These are phyloP conservation scores for Centropyge bicolor DNA, from an alignment of 2,797 vertebrate genomes.

Conservation along the genomic window DNA sequence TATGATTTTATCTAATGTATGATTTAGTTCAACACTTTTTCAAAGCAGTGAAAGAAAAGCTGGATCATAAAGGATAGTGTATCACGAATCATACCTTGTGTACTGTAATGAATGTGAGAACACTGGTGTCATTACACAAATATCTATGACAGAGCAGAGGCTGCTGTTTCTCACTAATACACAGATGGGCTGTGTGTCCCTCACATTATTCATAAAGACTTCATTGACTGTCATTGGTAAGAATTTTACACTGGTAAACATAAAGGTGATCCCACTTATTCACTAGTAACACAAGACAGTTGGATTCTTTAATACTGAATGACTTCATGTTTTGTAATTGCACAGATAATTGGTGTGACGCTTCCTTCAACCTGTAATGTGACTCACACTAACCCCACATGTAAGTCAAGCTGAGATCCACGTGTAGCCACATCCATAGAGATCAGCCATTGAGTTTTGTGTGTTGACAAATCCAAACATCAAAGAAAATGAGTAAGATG, in stretches of 20 bases:
- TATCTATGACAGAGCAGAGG: not conserved
- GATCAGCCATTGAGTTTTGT: not conserved
- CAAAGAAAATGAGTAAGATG: not conserved
- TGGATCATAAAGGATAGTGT: not conserved
- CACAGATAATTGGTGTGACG: slow-evolving; percentile 8
- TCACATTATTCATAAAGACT: not conserved
- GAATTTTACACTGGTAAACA: not conserved
- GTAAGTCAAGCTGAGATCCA: slow-evolving; percentile 15
- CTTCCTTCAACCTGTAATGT: slow-evolving; percentile 32
- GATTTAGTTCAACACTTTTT: slow-evolving; percentile 26
- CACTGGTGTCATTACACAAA: not conserved
- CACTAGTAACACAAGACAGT: slow-evolving; percentile 17
- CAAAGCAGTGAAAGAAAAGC: slow-evolving; percentile 14
- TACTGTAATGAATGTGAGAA: not conserved
- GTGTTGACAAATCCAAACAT: slow-evolving; percentile 16
- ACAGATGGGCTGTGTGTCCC: not conserved
- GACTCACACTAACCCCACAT: slow-evolving; percentile 13
- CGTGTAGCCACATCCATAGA: slow-evolving; percentile 19
- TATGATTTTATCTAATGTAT: slow-evolving; percentile 28
- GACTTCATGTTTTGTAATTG: slow-evolving; percentile 55
- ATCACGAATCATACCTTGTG: not conserved
- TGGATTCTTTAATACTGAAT: slow-evolving; percentile 31
- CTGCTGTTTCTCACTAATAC: slow-evolving; percentile 7
- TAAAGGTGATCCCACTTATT: slow-evolving; percentile 14
- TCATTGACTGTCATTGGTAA: not conserved